Percentiles rank a stretch among this genome's conserved stretches.
These are phyloP conservation scores for Rutilus rutilus DNA, from an alignment of 2,113 vertebrate genomes.

Conservation along the genomic window DNA sequence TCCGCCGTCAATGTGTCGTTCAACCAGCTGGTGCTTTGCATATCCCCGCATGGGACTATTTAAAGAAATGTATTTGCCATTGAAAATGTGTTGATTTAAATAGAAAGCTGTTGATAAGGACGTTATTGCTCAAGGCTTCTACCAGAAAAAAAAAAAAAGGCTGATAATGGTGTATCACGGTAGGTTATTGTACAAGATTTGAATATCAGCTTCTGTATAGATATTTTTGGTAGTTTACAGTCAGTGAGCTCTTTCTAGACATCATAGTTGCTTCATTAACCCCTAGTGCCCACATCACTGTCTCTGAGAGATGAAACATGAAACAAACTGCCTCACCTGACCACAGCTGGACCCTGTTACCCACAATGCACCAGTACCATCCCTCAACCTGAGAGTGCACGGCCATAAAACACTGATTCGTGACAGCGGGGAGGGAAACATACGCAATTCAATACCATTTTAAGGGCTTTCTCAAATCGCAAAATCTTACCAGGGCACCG, in stretches of 20 bases:
- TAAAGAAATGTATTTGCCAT: conserved; percentile 54
- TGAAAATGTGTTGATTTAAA: conserved; percentile 45
- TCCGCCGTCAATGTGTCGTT: conserved; percentile 18
- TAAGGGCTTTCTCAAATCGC: too few species aligned
- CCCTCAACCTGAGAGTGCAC: conserved; percentile 62
- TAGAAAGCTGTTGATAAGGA: conserved; percentile 44
- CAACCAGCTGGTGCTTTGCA: conserved; percentile 54
- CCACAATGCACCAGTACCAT: conserved; percentile 52
- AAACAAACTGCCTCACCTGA: conserved; percentile 34
- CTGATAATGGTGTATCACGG: background rate
- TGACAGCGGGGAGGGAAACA: background rate
- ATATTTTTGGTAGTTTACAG: background rate
- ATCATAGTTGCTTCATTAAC: background rate
- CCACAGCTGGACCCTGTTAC: conserved; percentile 67
- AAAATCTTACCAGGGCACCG: too few species aligned
- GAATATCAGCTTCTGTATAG: background rate
- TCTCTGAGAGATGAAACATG: conserved; percentile 46
- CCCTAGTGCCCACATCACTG: background rate
- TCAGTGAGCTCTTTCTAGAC: background rate
- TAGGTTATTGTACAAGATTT: background rate
- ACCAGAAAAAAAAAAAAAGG: conserved; percentile 39
- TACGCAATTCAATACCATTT: background rate
- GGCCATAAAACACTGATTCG: conserved; percentile 37
- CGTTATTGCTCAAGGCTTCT: conserved; percentile 43
- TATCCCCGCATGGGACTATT: conserved; percentile 20